A percentile compares a stretch with the other conserved stretches of the same genome.
phyloP scores from a whole-genome alignment of 2,888 invertebrate genomes.

The Cryptocephalus moraei region DNA sequence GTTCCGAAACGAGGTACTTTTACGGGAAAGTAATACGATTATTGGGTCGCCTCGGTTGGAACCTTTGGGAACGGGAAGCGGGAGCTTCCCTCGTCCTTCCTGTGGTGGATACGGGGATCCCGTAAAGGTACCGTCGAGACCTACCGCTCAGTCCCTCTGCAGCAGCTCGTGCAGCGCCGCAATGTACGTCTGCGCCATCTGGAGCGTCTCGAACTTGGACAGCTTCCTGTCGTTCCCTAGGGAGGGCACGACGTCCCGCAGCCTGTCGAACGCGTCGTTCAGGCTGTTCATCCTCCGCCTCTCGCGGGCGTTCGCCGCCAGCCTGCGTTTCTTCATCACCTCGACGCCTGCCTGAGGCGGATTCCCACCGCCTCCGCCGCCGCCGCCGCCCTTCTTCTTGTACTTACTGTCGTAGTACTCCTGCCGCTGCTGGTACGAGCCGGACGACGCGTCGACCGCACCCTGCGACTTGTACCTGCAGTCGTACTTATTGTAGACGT shows the following conservation, averaged over 20 bases:
- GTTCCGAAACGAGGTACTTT: no score
- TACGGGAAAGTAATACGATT: no score
- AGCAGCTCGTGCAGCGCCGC: slow-evolving; percentile 55
- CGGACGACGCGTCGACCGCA: slow-evolving; percentile 10
- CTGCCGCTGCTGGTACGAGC: slow-evolving; percentile 16
- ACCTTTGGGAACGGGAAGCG: no score
- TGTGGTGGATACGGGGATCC: no score
- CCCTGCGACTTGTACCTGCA: slow-evolving; percentile 21
- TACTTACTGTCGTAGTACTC: slow-evolving; percentile 23
- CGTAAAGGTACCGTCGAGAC: no score
- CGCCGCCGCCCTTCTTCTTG: slow-evolving; percentile 8
- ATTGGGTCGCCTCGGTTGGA: no score
- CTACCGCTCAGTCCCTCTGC: slow-evolving; percentile 29
- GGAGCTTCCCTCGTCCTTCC: no score
- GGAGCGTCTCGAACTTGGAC: slow-evolving; percentile 66
- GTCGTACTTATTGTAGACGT: slow-evolving; percentile 28
- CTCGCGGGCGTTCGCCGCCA: slow-evolving; percentile 67
- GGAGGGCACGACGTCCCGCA: slow-evolving; percentile 60
- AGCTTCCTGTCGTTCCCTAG: slow-evolving; percentile 59
- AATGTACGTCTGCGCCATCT: slow-evolving; percentile 71
- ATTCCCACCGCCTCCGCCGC: slow-evolving; percentile 9
- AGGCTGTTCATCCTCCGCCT: slow-evolving; percentile 62
- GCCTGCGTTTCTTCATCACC: slow-evolving; percentile 46
- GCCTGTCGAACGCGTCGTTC: slow-evolving; percentile 61
- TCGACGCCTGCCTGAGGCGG: slow-evolving; percentile 28